Evolutionary conservation across 2,113 vertebrate genomes (phyloP).

Genomic region (Carassius auratus): DNA sequence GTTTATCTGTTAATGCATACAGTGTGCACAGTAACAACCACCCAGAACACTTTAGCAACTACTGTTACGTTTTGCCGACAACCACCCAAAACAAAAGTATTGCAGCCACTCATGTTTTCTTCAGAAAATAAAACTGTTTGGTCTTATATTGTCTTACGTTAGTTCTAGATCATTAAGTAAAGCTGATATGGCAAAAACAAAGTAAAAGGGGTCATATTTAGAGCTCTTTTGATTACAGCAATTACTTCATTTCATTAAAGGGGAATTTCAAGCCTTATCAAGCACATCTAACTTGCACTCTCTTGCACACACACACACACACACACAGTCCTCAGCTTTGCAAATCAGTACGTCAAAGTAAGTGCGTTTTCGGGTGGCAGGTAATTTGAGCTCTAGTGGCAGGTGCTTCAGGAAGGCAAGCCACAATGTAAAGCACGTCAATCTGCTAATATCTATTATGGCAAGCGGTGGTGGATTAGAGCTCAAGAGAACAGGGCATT

Average conservation of each 20-base stretch:
- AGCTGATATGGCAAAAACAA: neutral
- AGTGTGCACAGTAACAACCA: too few species aligned
- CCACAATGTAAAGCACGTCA: slow-evolving; percentile 50
- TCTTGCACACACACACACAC: slow-evolving; percentile 23
- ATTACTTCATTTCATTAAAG: slow-evolving; percentile 46
- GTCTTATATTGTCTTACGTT: neutral
- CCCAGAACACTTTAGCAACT: neutral
- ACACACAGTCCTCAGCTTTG: slow-evolving; percentile 40
- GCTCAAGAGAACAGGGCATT: slow-evolving; percentile 45
- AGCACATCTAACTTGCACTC: slow-evolving; percentile 31
- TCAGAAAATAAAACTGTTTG: too few species aligned
- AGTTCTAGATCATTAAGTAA: neutral
- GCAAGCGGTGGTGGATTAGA: slow-evolving; percentile 34
- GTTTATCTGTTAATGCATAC: too few species aligned
- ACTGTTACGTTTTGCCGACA: too few species aligned
- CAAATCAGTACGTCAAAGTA: slow-evolving; percentile 37
- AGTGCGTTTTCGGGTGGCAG: slow-evolving; percentile 39
- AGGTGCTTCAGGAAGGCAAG: slow-evolving; percentile 49
- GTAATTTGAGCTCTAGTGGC: slow-evolving; percentile 54
- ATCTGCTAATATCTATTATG: slow-evolving; percentile 53
- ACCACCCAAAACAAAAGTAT: too few species aligned
- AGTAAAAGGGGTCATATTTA: neutral
- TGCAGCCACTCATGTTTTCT: too few species aligned
- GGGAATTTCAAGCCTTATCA: slow-evolving; percentile 42
- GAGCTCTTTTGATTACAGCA: slow-evolving; percentile 28